Base-by-base conservation (phyloP, 2,797 vertebrate genomes). In the Bradypus variegatus region DNA sequence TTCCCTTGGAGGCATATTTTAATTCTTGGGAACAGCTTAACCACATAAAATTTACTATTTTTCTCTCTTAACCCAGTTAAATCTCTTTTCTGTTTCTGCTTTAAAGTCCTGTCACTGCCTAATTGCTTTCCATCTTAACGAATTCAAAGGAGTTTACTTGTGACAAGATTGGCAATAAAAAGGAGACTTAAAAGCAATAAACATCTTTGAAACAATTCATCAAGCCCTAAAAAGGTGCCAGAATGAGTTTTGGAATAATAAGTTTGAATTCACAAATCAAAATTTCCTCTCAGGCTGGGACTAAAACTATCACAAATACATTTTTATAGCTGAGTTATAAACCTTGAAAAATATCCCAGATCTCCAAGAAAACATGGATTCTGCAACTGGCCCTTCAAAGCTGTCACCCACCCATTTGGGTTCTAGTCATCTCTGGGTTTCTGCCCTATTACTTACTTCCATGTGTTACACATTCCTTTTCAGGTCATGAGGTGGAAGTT, bases 161-260 rank as follows among this genome's bases (percentile, higher is more conserved):
- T 84, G 89, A 80, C 15, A 91, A 76, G 60, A 69, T 72, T 94
- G 78, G 89, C 75, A 88, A 94, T 92, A 90, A 95, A 95, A 95
- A 10, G 23, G 67, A 84, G 76, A n/a, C 88, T 90, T 91, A 78
- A 84, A 95, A 84, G 83, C 91, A 94, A 78, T 91, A 93, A 86
- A 94, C 88, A 94, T 90, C 67, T 90, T 92, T 79, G 67, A 90
- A 93, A 93, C 76, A 84, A 94, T 94, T 83, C 81, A 88, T 92
- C 94, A 87, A 77, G 53, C 25, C 87, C 77, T 89, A 90, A 89
- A 89, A 88, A 86, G 50, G 29, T 93, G 86, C 80, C 90, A 93
- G 70, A 55, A 83, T 75, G 82, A 93, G 48, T 90, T 95, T 94
- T 21, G 62, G 79, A 91, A 90, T 94, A 89, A 69, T 92, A 86